Percentiles rank a stretch among this genome's conserved stretches.
Conservation (phyloP, 2,113 vertebrate genomes). For the Malaclemys terrapin region DNA sequence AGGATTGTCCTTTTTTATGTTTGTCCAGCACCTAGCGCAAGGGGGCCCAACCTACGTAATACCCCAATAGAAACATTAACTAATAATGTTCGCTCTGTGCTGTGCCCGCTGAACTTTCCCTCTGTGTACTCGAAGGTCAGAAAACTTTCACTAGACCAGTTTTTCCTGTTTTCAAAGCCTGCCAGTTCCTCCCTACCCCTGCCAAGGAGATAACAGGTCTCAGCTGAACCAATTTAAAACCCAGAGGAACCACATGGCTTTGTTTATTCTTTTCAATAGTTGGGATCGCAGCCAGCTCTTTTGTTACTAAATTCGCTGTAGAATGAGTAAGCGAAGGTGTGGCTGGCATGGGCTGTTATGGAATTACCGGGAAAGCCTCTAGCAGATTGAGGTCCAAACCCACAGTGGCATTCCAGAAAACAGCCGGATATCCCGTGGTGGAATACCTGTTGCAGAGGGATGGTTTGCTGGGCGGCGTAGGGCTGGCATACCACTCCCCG, state of each 20-base stretch:
- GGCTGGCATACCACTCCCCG: background rate
- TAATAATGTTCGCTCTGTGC: background rate
- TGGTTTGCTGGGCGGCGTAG: background rate
- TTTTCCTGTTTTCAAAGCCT: constrained; percentile 56
- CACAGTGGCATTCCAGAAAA: background rate
- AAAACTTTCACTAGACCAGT: constrained; percentile 27
- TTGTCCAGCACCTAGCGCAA: background rate
- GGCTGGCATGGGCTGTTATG: background rate
- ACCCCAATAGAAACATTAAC: background rate
- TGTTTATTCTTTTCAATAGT: background rate
- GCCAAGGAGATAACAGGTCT: background rate
- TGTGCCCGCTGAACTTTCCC: background rate
- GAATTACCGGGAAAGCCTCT: background rate
- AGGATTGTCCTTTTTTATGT: background rate
- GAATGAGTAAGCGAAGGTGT: fast-evolving
- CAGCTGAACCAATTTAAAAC: constrained; percentile 34
- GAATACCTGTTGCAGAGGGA: background rate
- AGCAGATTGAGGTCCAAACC: background rate
- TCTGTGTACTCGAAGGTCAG: fast-evolving
- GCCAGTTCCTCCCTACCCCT: constrained; percentile 4
- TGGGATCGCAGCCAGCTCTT: background rate
- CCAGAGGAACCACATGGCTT: background rate
- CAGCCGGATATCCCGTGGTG: background rate
- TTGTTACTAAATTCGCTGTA: fast-evolving
- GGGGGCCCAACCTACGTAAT: background rate